Percentiles rank a stretch among this genome's conserved stretches.
Conservation (phyloP, 2,113 vertebrate genomes). For the Notarius lentiginosus region DNA sequence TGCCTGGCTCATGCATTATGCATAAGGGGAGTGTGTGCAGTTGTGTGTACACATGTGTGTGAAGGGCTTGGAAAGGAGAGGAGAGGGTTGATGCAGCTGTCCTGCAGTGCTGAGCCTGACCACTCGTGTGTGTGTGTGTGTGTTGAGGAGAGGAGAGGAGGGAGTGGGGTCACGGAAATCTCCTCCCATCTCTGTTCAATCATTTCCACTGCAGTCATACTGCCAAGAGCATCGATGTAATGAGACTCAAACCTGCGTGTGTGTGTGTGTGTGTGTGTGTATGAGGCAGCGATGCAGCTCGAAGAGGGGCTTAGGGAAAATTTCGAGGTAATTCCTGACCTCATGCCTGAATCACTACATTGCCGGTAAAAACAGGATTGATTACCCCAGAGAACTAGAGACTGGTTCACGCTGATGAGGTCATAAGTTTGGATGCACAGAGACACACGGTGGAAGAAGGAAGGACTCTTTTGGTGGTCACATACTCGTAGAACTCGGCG, state of each 20-base stretch:
- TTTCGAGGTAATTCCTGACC: constrained; percentile 29
- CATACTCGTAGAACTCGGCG: neutral
- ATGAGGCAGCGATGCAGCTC: neutral
- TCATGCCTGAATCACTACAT: constrained; percentile 3
- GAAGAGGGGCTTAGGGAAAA: constrained; percentile 29
- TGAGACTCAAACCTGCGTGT: constrained; percentile 3
- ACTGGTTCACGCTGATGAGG: constrained; percentile 11
- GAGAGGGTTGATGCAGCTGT: constrained; percentile 44
- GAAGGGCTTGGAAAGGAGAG: constrained; percentile 14
- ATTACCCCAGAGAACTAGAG: neutral
- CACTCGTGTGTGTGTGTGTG: constrained; percentile 26
- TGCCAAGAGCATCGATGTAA: constrained; percentile 28
- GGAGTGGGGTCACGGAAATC: constrained; percentile 28
- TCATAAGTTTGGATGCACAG: neutral
- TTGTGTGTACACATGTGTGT: neutral
- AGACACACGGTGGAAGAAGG: neutral
- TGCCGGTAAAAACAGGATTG: constrained; percentile 24
- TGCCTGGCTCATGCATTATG: constrained; percentile 56
- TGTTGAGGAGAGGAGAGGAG: constrained; percentile 44
- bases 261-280: constrained; percentile 11
- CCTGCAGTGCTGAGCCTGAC: constrained; percentile 40
- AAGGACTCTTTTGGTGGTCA: neutral
- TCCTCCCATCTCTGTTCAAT: constrained; percentile 25
- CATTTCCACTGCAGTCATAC: constrained; percentile 46
- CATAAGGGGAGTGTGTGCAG: constrained; percentile 49